Conservation (phyloP, 2,888 invertebrate species). For the Heliconius erato region DNA sequence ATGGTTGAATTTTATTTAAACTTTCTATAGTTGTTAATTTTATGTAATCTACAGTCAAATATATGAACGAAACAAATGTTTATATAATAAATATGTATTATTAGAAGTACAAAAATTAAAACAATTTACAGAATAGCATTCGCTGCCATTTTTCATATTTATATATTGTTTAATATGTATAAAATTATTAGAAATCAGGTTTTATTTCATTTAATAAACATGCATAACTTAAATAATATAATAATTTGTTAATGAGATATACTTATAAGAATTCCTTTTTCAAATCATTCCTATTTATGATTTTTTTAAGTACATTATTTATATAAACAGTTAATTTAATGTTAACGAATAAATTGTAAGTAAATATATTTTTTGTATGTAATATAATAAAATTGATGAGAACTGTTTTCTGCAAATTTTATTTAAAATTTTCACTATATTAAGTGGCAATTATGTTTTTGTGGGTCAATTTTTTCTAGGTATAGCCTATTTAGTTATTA, state of each 20-base stretch:
- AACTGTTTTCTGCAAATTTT: not conserved
- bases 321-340: not conserved
- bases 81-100: too few relatives aligned
- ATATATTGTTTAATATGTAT: too few relatives aligned
- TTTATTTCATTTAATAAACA: too few relatives aligned
- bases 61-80: too few relatives aligned
- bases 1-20: not conserved
- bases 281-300: slow-evolving; percentile 2
- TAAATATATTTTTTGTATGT: slow-evolving; percentile 36
- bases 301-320: not conserved
- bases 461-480: not conserved
- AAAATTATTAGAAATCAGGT: too few relatives aligned
- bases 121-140: not conserved
- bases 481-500: not conserved
- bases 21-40: not conserved
- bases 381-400: slow-evolving; percentile 22
- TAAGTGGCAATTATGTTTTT: too few relatives aligned
- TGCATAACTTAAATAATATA: too few relatives aligned
- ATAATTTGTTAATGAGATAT: too few relatives aligned
- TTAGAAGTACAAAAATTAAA: not conserved
- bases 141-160: not conserved
- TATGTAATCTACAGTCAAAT: too few relatives aligned
- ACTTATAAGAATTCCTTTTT: slow-evolving; percentile 5
- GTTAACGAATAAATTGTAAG: slow-evolving; percentile 19
- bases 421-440: not conserved